Percentiles rank a stretch among this genome's conserved stretches.
Evolutionary conservation across 2,888 invertebrate species (phyloP).

Genomic region (Calameuta idolon): DNA sequence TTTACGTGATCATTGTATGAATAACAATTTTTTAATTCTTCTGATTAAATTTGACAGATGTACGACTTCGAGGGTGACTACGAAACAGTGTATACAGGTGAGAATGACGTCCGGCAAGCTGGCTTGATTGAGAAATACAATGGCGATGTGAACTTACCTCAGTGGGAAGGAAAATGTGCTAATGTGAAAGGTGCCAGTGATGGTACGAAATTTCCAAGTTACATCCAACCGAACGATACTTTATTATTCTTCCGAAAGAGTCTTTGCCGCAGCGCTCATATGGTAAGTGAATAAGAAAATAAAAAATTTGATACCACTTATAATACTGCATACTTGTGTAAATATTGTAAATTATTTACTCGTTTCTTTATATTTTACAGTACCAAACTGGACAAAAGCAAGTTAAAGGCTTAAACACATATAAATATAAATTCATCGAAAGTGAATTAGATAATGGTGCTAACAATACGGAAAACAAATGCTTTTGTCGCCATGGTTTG

Average conservation of each 20-base stretch:
- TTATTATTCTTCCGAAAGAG: conserved; percentile 86
- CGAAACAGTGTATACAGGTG: conserved; percentile 83
- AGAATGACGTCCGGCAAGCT: conserved; percentile 71
- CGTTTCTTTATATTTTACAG: conserved; percentile 63
- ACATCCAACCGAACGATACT: conserved; percentile 76
- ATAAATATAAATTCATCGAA: conserved; percentile 81
- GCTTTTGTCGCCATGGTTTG: conserved; percentile 81
- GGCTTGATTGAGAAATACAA: conserved; percentile 84
- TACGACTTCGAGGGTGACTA: conserved; percentile 85
- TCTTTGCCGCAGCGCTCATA: conserved; percentile 82
- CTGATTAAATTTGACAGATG: conserved; percentile 73
- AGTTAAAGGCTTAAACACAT: conserved; percentile 75
- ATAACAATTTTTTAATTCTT: neutral
- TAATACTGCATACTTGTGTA: neutral
- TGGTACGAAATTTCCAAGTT: conserved; percentile 85
- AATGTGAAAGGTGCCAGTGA: conserved; percentile 83
- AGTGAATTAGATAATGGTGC: conserved; percentile 84
- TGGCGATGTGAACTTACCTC: conserved; percentile 78
- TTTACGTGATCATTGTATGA: neutral
- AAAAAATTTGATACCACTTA: neutral
- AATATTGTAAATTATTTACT: conserved; percentile 8
- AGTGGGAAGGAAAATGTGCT: conserved; percentile 86
- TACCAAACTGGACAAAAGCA: conserved; percentile 73
- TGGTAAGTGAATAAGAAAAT: conserved; percentile 72
- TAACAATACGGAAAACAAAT: conserved; percentile 79